These are phyloP conservation scores for Salmo trutta DNA, from an alignment of 2,797 vertebrate genomes.

Conservation along the genomic window DNA sequence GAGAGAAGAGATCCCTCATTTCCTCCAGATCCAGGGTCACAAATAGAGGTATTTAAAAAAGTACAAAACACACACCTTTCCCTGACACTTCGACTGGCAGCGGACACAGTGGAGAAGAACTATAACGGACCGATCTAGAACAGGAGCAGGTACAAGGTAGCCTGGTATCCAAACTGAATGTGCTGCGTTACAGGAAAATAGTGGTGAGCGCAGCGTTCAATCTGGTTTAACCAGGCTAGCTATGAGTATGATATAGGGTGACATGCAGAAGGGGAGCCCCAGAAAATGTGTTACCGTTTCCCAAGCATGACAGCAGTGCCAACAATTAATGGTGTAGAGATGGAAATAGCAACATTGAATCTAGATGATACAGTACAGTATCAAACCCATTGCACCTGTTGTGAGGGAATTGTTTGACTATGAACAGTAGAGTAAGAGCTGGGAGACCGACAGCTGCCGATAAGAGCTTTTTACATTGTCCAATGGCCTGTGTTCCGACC, in stretches of 20 bases:
- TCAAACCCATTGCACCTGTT: constrained; percentile 13
- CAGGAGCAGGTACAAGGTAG: no score
- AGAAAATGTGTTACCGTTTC: no score
- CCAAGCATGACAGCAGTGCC: no score
- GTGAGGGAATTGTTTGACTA: constrained; percentile 20
- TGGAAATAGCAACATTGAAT: no score
- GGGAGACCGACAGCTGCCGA: constrained; percentile 23
- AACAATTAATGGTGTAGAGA: no score
- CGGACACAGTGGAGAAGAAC: constrained; percentile 70
- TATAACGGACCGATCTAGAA: constrained; percentile 22
- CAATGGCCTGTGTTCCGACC: constrained; percentile 41
- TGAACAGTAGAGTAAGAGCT: constrained; percentile 17
- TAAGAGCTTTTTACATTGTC: constrained; percentile 52
- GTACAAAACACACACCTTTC: constrained; percentile 60
- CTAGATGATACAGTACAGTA: background rate
- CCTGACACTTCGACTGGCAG: constrained; percentile 73
- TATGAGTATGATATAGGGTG: no score
- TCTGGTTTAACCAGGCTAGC: no score
- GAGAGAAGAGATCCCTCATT: no score
- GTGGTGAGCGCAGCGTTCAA: no score
- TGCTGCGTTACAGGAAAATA: no score
- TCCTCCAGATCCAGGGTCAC: constrained; percentile 46
- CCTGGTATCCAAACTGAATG: no score
- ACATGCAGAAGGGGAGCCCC: no score
- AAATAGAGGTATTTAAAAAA: constrained; percentile 53